These are phyloP conservation scores for Tetragnatha versicolor DNA, from an alignment of 1,140 invertebrate genomes.

Conservation along the genomic window DNA sequence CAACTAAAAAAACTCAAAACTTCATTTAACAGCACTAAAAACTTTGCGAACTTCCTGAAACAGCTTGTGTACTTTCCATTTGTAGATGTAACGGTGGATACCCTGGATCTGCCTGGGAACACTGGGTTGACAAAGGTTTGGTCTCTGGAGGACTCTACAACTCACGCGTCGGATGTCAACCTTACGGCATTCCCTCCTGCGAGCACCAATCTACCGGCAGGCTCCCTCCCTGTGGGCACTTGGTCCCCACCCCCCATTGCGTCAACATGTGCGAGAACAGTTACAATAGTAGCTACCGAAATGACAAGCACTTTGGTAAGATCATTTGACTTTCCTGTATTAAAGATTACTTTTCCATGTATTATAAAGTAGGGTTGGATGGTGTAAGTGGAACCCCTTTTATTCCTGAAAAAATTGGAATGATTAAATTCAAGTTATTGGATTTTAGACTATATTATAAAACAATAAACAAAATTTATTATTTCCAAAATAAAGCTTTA, in stretches of 20 bases:
- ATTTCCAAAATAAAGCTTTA: too few species aligned
- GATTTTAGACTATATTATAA: too few species aligned
- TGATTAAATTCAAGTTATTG: too few species aligned
- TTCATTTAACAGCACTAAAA: too few species aligned
- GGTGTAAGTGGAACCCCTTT: too few species aligned
- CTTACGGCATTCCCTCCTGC: constrained; percentile 84
- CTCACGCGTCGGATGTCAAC: constrained; percentile 80
- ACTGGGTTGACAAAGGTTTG: constrained; percentile 79
- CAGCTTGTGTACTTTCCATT: neutral
- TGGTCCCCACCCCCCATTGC: constrained; percentile 79
- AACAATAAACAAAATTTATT: too few species aligned
- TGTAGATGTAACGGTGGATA: constrained; percentile 80
- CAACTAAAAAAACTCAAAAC: too few species aligned
- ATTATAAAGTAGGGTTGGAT: too few species aligned
- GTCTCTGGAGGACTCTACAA: constrained; percentile 85
- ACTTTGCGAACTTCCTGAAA: too few species aligned
- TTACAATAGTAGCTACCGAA: constrained; percentile 75
- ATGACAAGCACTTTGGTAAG: constrained; percentile 80
- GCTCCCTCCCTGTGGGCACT: constrained; percentile 73
- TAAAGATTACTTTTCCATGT: too few species aligned
- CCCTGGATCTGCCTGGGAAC: constrained; percentile 79
- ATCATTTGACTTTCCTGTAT: too few species aligned
- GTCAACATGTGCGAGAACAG: constrained; percentile 72
- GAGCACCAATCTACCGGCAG: constrained; percentile 87
- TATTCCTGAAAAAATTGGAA: too few species aligned